Evolutionary conservation across 2,888 invertebrate genomes (phyloP), one percentile per base, ranked within the genome.

Genomic region (Onchidella celtica): DNA sequence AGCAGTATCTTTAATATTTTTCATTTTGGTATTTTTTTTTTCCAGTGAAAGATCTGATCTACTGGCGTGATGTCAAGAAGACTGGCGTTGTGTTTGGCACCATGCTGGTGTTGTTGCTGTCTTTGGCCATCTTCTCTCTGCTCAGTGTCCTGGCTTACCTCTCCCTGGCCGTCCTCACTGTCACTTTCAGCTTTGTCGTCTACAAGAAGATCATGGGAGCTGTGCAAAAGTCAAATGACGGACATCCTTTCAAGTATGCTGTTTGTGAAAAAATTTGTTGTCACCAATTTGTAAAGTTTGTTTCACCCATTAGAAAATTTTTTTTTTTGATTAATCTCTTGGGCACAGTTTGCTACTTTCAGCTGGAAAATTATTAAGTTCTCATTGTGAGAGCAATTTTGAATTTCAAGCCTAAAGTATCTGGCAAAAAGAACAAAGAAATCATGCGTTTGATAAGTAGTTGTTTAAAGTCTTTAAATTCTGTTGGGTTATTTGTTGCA

Each of bases 21-120:
- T 11, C 24, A 4, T 17, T n/a, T 59, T 59, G 59, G 4, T n/a
- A 27, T 63, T 40, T 40, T 55, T 36, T 57, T 66, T 36, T 89
- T 91, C 55, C 89, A 93, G 93, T 93, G 95, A 96, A 97, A 94
- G 97, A 97, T 92, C 95, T 99, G 94, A 96, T 99, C 94, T 99
- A 99, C 95, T 99, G 99, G 99, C 96, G 98, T 88, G 97, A 97
- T 95, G 96, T 97, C 89, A 97, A 97, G 95, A 97, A 97, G 94
- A 97, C 98, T 87, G 99, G 97, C 88, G 96, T 96, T 91, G 98
- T 98, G 87, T 97, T 99, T 94, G 98, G 97, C 93, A 96, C 96
- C 89, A 96, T 97, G 89, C 95, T 99, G 92, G 95, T 96, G 91
- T 95, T 97, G 92, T 96, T 99, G 91, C 95, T 99, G 94, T 97